Conservation (phyloP, 2,888 invertebrate species). For the Dasysyrphus albostriatus region DNA sequence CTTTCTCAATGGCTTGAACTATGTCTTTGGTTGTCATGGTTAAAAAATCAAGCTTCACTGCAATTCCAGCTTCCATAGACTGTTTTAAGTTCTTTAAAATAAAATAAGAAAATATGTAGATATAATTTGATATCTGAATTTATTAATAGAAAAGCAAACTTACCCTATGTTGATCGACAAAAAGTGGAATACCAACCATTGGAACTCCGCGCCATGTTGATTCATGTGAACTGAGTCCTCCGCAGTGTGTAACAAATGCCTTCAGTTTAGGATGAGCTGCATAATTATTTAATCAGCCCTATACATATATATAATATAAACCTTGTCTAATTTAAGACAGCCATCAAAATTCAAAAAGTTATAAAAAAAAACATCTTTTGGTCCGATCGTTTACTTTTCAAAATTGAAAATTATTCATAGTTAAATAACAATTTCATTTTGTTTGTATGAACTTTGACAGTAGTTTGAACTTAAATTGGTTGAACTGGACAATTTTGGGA, state of each 20-base stretch:
- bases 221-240: slow-evolving; percentile 80
- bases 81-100: slow-evolving; percentile 64
- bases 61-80: slow-evolving; percentile 75
- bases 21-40: slow-evolving; percentile 71
- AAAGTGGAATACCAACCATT: slow-evolving; percentile 80
- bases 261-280: background rate
- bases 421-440: too few species aligned
- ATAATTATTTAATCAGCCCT: background rate
- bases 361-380: too few species aligned
- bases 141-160: background rate
- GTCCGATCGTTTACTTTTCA: too few species aligned
- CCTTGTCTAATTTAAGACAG: too few species aligned
- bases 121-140: background rate
- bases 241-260: slow-evolving; percentile 80
- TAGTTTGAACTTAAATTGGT: too few species aligned
- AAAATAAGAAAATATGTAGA: background rate
- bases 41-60: slow-evolving; percentile 71
- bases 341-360: too few species aligned
- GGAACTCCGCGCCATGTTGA: slow-evolving; percentile 80
- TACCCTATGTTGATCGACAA: slow-evolving; percentile 79
- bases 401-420: too few species aligned
- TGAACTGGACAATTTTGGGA: too few species aligned
- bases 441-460: too few species aligned
- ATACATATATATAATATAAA: too few species aligned
- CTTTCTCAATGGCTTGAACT: slow-evolving; percentile 66